A percentile compares a stretch with the other conserved stretches of the same genome.
These are phyloP conservation scores for Acanthaster planci DNA, from an alignment of 35 echinoderm and acorn worm genomes.

Conservation along the genomic window DNA sequence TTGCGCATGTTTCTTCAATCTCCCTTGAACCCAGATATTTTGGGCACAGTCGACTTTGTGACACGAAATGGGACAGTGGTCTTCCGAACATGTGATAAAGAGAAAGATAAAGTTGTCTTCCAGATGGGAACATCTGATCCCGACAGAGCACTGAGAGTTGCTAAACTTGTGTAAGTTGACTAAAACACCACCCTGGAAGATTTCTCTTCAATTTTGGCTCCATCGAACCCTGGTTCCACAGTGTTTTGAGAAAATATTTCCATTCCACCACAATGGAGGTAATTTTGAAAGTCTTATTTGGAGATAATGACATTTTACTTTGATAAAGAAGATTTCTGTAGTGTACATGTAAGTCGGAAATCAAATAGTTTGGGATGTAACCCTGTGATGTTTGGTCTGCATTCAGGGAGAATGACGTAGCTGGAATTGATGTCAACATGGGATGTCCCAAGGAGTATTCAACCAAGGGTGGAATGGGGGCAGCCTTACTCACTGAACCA, in stretches of 20 bases:
- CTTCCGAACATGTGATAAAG: slow-evolving; percentile 77
- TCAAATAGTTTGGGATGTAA: too few relatives aligned
- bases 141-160: slow-evolving; percentile 73
- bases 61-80: slow-evolving; percentile 59
- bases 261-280: too few relatives aligned
- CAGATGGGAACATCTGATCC: slow-evolving; percentile 93
- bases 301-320: too few relatives aligned
- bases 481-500: slow-evolving; percentile 75
- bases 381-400: not conserved
- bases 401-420: slow-evolving; percentile 86
- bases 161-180: slow-evolving; percentile 75
- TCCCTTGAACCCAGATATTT: slow-evolving; percentile 63
- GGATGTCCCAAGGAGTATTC: slow-evolving; percentile 95
- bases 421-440: slow-evolving; percentile 97
- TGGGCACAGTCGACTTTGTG: slow-evolving; percentile 85
- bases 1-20: not conserved
- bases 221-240: too few relatives aligned
- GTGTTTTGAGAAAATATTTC: too few relatives aligned
- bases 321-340: too few relatives aligned
- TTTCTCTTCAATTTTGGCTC: too few relatives aligned
- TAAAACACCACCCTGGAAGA: too few relatives aligned
- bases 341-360: too few relatives aligned
- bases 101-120: slow-evolving; percentile 69
- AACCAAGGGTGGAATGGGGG: slow-evolving; percentile 89
- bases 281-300: too few relatives aligned